Conservation (phyloP, 2,113 vertebrate genomes). For the Procavia capensis region DNA sequence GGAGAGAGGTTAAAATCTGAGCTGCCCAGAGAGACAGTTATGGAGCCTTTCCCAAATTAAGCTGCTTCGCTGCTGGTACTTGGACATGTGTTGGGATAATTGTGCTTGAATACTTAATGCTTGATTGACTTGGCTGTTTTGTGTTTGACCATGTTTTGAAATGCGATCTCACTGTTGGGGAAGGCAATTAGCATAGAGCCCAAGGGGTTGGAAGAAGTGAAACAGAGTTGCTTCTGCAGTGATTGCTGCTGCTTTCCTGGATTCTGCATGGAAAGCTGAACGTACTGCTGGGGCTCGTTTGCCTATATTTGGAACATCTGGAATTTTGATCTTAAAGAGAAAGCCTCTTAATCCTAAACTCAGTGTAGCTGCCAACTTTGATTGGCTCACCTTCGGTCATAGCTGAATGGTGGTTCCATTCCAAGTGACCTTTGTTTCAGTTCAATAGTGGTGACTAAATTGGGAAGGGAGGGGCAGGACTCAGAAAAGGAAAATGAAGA, state of each 20-base stretch:
- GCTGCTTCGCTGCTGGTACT: constrained; percentile 80
- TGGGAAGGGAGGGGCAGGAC: not conserved
- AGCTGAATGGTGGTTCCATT: constrained; percentile 34
- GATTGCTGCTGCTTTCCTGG: constrained; percentile 77
- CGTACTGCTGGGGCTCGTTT: constrained; percentile 75
- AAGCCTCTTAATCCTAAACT: constrained; percentile 69
- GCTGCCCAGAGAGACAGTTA: constrained; percentile 79
- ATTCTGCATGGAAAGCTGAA: constrained; percentile 72
- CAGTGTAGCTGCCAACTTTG: constrained; percentile 57
- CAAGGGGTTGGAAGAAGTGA: constrained; percentile 75
- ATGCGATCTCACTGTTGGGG: constrained; percentile 80
- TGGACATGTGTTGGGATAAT: constrained; percentile 82
- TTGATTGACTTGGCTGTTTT: constrained; percentile 83
- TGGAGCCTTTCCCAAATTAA: constrained; percentile 72
- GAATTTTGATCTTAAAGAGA: constrained; percentile 81
- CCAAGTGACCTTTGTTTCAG: constrained; percentile 53
- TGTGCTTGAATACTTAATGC: constrained; percentile 81
- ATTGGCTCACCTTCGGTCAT: not conserved
- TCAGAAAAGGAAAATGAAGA: constrained; percentile 14
- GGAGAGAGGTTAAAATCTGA: constrained; percentile 81
- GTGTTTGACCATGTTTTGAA: constrained; percentile 83
- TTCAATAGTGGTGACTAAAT: constrained; percentile 1
- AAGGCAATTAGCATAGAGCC: constrained; percentile 80
- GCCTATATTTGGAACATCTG: constrained; percentile 82
- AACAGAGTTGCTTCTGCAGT: constrained; percentile 67